Evolutionary conservation across 2,888 invertebrate genomes (phyloP), one percentile per base, ranked within the genome.

Genomic region (Catotricha subobsoleta): DNA sequence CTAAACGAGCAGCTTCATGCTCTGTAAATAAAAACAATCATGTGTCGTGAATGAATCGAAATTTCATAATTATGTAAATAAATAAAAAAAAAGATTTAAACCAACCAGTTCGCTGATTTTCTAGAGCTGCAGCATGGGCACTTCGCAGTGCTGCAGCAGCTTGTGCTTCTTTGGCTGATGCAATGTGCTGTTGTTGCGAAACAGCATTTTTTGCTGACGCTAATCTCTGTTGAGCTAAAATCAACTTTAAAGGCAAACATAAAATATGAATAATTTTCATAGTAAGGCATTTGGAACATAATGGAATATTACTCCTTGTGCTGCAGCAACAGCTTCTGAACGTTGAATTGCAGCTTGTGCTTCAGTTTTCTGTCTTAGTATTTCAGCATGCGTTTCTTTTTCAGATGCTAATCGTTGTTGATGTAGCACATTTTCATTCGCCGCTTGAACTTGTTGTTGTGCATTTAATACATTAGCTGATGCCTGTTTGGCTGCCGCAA

Each of bases 401-500:
- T 76, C 75, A 48, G 74, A 71, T 28, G 81, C 80, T 23, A 77
- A 63, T 48, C 73, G 73, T 52, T 81, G 81, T 46, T 80, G 80
- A 49, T 75, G 67, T 6, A 78, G 56, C 0, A 80, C 76, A 2
- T 74, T 71, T 46, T 80, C 76, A 52, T 80, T 81, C 3, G 77
- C 80, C 1, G 74, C 74, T 25, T 76, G 71, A 19, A 81, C 80
- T 47, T 76, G 73, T 38, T 76, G 76, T 52, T 80, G 80, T 1
- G 80, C 80, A 12, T 74, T 64, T 51, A 74, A 67, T 5, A 81
- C 80, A 41, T 75, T 75, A 1, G 71, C 65, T 1, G 77, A 74
- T 0, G 80, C 80, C 46, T 80, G 74, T 50, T 80, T 80, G 0
- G 81, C 82, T 0, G 75, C 74, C 3, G 79, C 74, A 39, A 81